Percentiles rank a stretch among this genome's conserved stretches.
phyloP scores from a whole-genome alignment of 2,797 vertebrate species.

The Onychomys torridus region DNA sequence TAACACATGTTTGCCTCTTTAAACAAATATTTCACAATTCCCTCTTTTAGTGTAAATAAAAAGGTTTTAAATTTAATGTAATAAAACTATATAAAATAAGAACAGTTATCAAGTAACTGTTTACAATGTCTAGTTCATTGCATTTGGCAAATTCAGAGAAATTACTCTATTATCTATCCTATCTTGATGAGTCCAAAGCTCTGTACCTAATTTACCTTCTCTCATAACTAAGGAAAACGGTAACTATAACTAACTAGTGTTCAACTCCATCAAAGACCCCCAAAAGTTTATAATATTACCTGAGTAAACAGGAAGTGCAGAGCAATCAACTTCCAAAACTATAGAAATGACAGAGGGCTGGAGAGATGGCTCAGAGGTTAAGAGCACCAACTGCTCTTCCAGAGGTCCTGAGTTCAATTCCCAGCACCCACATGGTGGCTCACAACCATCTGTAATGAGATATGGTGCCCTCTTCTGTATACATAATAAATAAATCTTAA shows the following conservation, averaged over 20 bases:
- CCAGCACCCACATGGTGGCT: no score
- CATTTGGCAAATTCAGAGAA: not conserved
- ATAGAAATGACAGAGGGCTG: not conserved
- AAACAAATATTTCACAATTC: not conserved
- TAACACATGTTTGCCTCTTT: not conserved
- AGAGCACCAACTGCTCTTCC: no score
- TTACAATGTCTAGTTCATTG: not conserved
- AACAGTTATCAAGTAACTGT: not conserved
- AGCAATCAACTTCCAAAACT: not conserved
- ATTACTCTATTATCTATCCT: not conserved
- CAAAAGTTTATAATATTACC: not conserved
- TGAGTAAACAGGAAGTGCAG: not conserved
- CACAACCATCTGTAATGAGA: no score
- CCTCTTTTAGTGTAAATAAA: not conserved
- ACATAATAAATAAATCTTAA: no score
- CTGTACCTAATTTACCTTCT: not conserved
- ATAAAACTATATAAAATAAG: not conserved
- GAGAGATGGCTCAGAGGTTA: no score
- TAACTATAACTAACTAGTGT: not conserved
- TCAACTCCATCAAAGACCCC: not conserved
- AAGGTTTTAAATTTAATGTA: not conserved
- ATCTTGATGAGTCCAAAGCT: not conserved
- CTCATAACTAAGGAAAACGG: not conserved
- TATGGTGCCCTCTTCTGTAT: no score
- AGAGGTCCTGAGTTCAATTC: no score